Evolutionary conservation across 1,140 invertebrate genomes (phyloP).

Genomic region (Drosophila punjabiensis): DNA sequence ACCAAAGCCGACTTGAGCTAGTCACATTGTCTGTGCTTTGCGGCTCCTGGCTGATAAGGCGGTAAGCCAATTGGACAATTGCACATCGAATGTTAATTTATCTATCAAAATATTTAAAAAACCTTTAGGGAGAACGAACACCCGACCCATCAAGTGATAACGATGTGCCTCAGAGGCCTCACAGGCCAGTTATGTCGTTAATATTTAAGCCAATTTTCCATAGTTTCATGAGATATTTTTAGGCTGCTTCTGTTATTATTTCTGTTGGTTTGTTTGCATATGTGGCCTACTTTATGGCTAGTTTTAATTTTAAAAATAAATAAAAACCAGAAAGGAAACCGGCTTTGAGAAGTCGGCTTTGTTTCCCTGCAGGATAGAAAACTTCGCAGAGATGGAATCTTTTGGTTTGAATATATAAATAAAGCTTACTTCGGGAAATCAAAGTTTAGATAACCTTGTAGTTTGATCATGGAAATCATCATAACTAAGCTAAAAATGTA

Average conservation of each 20-base stretch:
- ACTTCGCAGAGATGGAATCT: too few relatives aligned
- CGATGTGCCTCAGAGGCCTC: not conserved
- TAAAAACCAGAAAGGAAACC: not conserved
- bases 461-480: too few relatives aligned
- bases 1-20: not conserved
- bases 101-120: slow-evolving; percentile 3
- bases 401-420: too few relatives aligned
- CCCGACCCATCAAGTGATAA: slow-evolving; percentile 9
- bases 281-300: not conserved
- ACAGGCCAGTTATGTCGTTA: not conserved
- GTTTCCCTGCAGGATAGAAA: too few relatives aligned
- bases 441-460: too few relatives aligned
- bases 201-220: not conserved
- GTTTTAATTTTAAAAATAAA: not conserved
- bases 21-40: slow-evolving; percentile 9
- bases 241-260: not conserved
- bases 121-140: not conserved
- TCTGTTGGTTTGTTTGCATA: not conserved
- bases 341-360: too few relatives aligned
- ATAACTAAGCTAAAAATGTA: too few relatives aligned
- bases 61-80: slow-evolving; percentile 33
- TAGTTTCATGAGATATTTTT: not conserved
- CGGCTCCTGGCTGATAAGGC: slow-evolving; percentile 16
- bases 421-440: too few relatives aligned
- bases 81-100: slow-evolving; percentile 10